Percentiles rank a stretch among this genome's conserved stretches.
Conservation (phyloP, 2,888 invertebrate genomes). For the Eupithecia insigniata region DNA sequence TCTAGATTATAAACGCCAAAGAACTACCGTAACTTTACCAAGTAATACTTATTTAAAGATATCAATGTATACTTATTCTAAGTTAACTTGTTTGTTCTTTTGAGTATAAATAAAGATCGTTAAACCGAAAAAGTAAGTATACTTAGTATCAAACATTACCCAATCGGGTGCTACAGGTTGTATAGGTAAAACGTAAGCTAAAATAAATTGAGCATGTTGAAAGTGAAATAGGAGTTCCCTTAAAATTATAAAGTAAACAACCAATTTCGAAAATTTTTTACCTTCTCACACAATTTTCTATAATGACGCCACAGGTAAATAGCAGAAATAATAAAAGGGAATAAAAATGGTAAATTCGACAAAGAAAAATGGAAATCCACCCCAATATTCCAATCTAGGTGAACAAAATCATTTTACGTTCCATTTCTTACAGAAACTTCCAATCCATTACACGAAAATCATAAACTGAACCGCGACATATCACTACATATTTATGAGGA, state of each 20-base stretch:
- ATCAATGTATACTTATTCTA: too few relatives aligned
- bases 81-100: too few relatives aligned
- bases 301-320: not conserved
- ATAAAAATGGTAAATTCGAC: not conserved
- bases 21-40: too few relatives aligned
- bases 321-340: not conserved
- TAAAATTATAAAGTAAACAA: not conserved
- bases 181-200: not conserved
- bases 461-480: slow-evolving; percentile 60
- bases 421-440: slow-evolving; percentile 47
- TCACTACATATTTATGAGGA: slow-evolving; percentile 65
- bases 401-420: slow-evolving; percentile 30
- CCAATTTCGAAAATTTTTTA: not conserved
- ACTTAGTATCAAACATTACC: not conserved
- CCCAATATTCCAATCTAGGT: slow-evolving; percentile 24
- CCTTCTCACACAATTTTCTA: not conserved
- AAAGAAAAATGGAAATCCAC: slow-evolving; percentile 15
- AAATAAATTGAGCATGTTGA: not conserved
- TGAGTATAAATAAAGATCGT: too few relatives aligned
- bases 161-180: not conserved
- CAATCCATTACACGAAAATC: slow-evolving; percentile 60
- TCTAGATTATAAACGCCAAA: too few relatives aligned
- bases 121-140: not conserved
- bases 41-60: too few relatives aligned
- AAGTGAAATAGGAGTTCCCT: not conserved